Evolutionary conservation across 2,888 invertebrate genomes (phyloP), one percentile per base, ranked within the genome.

Genomic region (Megamerina dolium): DNA sequence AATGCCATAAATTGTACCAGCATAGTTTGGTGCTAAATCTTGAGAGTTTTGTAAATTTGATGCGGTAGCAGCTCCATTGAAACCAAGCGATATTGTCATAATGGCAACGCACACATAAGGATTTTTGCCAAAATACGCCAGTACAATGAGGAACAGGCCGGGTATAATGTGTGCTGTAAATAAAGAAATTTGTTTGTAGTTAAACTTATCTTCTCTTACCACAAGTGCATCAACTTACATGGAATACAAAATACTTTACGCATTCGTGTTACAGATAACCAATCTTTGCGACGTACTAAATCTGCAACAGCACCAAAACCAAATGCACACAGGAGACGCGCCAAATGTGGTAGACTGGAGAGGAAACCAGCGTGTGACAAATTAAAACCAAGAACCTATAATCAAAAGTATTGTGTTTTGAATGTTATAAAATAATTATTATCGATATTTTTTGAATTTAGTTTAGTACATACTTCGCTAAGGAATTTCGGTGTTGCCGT

Each of bases 401-500:
- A 17, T 14, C 13, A 40, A 32, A 5, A 6, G 18, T 29, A 30
- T 14, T 14, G 5, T 16, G 1, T 26, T 23, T 8, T 21, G 10
- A 33, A 30, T 27, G n/a, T 16, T 18, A 2, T 18, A 12, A 42
- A 4, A 4, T 5, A 8, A 31, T 18, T 10, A 13, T 16, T 31
- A 23, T 4, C 10, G 3, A 14, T n/a, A 20, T 5, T 26, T 12
- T 37, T 37, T 37, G n/a, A n/a, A 12, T 37, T 37, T 14, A 3
- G 23, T 27, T n/a, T n/a, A n/a, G 8, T 3, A 21, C n/a, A 23
- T 38, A 64, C 77, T 54, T 81, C 82, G 31, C 84, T 82, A 58
- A 87, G 75, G 61, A 82, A 87, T 55, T 83, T 81, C 5, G 86
- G 86, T 33, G 85, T 84, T 27, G 82, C 82, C 1, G 84, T 86